These are phyloP conservation scores for Cerceris ruficornis DNA, from an alignment of 2,888 invertebrate species.

Conservation along the genomic window DNA sequence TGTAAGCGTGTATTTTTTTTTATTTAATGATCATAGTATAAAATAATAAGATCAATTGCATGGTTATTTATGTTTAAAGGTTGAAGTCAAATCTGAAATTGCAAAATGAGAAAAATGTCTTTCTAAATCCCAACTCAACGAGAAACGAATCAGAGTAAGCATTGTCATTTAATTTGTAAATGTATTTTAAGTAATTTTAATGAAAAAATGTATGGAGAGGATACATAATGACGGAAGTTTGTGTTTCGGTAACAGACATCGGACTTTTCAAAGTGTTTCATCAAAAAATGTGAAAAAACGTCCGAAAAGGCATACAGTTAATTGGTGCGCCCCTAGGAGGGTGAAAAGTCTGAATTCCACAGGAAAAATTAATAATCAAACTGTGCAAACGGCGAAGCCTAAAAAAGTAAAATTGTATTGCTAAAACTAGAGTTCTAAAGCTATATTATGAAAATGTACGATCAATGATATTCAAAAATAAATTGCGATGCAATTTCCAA, in stretches of 20 bases:
- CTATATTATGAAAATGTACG: neutral
- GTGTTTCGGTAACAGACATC: neutral
- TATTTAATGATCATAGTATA: neutral
- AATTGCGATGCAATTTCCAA: too few relatives aligned
- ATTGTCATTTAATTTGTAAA: neutral
- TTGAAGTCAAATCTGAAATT: neutral
- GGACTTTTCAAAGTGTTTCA: neutral
- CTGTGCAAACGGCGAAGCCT: neutral
- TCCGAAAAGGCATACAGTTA: slow-evolving; percentile 8
- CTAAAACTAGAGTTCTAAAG: neutral
- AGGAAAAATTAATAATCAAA: neutral
- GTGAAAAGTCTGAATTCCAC: slow-evolving; percentile 7
- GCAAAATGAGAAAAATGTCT: neutral
- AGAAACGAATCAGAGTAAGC: slow-evolving; percentile 13
- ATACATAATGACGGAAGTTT: neutral
- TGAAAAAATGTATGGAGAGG: neutral
- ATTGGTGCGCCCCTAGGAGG: slow-evolving; percentile 60
- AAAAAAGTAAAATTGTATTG: slow-evolving; percentile 16
- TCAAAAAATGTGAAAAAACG: slow-evolving; percentile 1
- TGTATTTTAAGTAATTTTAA: neutral
- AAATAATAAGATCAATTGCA: neutral
- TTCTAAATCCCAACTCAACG: neutral
- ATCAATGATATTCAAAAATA: too few relatives aligned
- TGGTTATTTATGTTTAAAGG: neutral
- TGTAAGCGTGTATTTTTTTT: slow-evolving; percentile 4